Evolutionary conservation across 2,113 vertebrate species (phyloP).

Genomic region (Oncorhynchus nerka): DNA sequence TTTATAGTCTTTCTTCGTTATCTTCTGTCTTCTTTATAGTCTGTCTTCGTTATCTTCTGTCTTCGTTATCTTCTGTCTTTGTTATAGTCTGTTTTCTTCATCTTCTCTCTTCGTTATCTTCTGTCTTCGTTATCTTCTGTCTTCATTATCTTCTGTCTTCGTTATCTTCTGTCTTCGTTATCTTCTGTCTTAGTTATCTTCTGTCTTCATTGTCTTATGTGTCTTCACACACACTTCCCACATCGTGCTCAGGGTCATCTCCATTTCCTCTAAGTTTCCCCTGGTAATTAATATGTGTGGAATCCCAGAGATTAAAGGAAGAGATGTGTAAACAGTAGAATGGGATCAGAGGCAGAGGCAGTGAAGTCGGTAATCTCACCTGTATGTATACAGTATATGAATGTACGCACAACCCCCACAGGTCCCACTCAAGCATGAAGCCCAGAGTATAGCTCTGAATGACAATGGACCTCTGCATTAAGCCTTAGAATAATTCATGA

Average conservation of each 20-base stretch:
- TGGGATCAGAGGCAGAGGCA: slow-evolving; percentile 25
- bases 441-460: slow-evolving; percentile 50
- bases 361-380: slow-evolving; percentile 40
- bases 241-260: background rate
- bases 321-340: slow-evolving; percentile 38
- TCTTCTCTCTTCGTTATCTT: no score
- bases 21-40: no score
- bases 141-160: no score
- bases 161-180: no score
- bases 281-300: background rate
- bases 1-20: no score
- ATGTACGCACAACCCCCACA: slow-evolving; percentile 1
- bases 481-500: slow-evolving; percentile 58
- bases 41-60: no score
- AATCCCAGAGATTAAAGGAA: slow-evolving; percentile 34
- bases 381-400: slow-evolving; percentile 13
- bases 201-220: no score
- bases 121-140: no score
- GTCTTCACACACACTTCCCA: no score
- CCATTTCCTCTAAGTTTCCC: background rate
- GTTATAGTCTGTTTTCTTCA: no score
- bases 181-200: no score
- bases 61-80: no score
- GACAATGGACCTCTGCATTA: slow-evolving; percentile 45
- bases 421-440: slow-evolving; percentile 48